Conservation (phyloP, 2,888 invertebrate species). For the Apotomis capreana region DNA sequence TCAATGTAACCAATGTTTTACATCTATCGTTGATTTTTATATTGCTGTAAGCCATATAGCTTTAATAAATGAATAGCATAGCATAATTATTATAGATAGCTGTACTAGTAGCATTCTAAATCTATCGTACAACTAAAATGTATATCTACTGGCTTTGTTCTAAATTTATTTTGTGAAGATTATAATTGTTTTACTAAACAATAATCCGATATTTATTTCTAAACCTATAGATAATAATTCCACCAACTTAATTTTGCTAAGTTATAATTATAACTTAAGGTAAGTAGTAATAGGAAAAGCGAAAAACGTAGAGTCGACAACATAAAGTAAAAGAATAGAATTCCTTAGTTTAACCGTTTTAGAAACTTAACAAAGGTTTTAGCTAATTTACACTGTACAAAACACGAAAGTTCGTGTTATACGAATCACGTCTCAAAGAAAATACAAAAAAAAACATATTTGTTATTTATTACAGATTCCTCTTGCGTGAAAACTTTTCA, state of each 20-base stretch:
- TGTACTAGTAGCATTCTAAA: constrained; percentile 28
- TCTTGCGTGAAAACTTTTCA: background rate
- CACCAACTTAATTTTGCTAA: too few species aligned
- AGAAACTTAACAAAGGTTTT: too few species aligned
- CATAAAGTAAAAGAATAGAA: too few species aligned
- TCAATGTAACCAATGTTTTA: constrained; percentile 45
- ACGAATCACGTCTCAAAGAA: too few species aligned
- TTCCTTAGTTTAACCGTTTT: too few species aligned
- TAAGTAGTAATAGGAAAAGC: too few species aligned
- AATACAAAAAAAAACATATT: too few species aligned
- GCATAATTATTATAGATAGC: constrained; percentile 24
- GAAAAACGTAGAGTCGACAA: too few species aligned
- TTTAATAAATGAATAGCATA: constrained; percentile 50
- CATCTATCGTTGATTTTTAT: constrained; percentile 47
- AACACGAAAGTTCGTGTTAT: too few species aligned
- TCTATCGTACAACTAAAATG: constrained; percentile 36
- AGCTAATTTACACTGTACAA: too few species aligned
- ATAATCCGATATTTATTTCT: background rate
- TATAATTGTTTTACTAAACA: constrained; percentile 39
- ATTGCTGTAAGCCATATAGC: constrained; percentile 65
- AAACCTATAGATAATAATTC: background rate
- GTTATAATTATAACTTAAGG: too few species aligned
- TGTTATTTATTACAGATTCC: background rate
- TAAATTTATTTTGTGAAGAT: constrained; percentile 21
- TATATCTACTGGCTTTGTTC: constrained; percentile 39